Percentiles rank a stretch among this genome's conserved stretches.
Evolutionary conservation across 2,113 vertebrate genomes (phyloP).

Genomic region (Caranx melampygus): DNA sequence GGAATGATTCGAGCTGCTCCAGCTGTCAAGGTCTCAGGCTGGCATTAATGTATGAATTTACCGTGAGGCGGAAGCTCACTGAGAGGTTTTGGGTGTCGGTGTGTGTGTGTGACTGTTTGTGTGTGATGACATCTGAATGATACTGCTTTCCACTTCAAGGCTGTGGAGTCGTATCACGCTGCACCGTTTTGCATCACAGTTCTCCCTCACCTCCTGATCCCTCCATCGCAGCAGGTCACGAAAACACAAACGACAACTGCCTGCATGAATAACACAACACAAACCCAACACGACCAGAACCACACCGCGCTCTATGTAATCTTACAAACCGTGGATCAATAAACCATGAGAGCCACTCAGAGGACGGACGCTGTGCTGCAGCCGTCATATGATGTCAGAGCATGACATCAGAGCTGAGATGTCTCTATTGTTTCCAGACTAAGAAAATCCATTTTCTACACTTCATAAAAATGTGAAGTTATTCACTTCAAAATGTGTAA

Average conservation of each 20-base stretch:
- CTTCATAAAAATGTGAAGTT: too few species aligned
- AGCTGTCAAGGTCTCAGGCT: conserved; percentile 63
- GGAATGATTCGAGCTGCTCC: conserved; percentile 46
- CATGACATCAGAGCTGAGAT: background rate
- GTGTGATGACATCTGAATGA: conserved; percentile 33
- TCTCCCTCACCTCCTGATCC: conserved; percentile 16
- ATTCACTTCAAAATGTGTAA: background rate
- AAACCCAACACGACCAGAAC: background rate
- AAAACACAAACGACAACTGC: conserved; percentile 10
- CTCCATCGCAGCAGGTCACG: conserved; percentile 20
- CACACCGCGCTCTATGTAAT: background rate
- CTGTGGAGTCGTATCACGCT: conserved; percentile 16
- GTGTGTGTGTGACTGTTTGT: conserved; percentile 21
- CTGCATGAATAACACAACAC: conserved; percentile 2
- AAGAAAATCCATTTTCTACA: too few species aligned
- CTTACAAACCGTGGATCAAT: conserved; percentile 20
- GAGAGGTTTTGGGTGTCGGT: conserved; percentile 7
- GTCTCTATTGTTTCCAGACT: background rate
- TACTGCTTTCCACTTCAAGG: conserved; percentile 31
- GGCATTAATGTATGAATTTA: conserved; percentile 66
- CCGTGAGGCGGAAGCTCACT: conserved; percentile 14
- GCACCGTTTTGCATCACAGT: conserved; percentile 32
- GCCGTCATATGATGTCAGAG: too few species aligned
- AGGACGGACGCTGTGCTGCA: background rate
- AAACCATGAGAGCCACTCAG: conserved; percentile 8